Base-by-base conservation (phyloP, 2,797 vertebrate genomes). In the Neoniphon sammara region DNA sequence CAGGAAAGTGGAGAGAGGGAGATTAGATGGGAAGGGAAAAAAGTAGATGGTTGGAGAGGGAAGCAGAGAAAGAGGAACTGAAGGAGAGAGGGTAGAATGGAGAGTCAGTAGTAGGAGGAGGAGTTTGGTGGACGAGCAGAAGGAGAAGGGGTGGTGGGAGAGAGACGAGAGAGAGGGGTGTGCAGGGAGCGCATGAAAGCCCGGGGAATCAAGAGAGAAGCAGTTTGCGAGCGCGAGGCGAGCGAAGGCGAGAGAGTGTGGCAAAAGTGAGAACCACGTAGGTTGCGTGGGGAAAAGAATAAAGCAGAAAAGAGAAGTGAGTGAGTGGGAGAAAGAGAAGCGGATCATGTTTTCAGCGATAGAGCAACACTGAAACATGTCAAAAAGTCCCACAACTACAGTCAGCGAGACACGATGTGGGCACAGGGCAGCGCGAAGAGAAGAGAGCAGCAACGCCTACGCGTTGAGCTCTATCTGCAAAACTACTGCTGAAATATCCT, bases 391-490 rank as follows among this genome's bases (percentile, higher is more conserved):
- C 75, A 75, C 85, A 88, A 84, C 79, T 86, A 70, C 83, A 89
- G 88, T 89, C 86, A 85, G 89, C 86, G 76, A 88, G 89, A 87
- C 85, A 52, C 82, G 80, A 86, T 88, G 90, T 90, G 89, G 89
- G 89, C 87, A 87, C 84, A 86, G 85, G 88, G 84, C 87, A 89
- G 85, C 87, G 88, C 84, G 86, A 61, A 87, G 84, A 86, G 82
- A 85, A 64, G 75, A 90, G 89, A 87, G 83, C 78, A 82, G 85
- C 75, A 74, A 86, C 89, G 85, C 87, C 88, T 87, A 85, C 89
- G 67, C 23, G 57, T n/a, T 64, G 74, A 87, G 88, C 86, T 90
- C 67, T 1, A 85, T 85, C 86, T 69, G 87, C 81, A 86, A 87
- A 31, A 89, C 89, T 78, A 53, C 81, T 21, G 86, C 88, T 82